phyloP scores from a whole-genome alignment of 2,113 vertebrate species.

The Neogobius melanostomus region DNA sequence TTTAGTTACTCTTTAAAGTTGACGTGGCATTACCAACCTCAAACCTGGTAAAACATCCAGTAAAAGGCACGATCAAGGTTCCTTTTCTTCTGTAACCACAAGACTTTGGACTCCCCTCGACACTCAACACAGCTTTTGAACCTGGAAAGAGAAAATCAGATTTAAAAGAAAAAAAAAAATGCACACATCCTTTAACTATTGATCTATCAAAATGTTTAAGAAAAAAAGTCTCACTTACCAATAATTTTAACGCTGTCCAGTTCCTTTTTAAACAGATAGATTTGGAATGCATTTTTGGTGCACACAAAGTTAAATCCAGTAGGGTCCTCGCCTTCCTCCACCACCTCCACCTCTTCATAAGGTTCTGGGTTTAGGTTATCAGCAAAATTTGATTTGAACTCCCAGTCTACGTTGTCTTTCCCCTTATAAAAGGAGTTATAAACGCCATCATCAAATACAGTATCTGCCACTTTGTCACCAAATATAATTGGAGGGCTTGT shows the following conservation, averaged over 20 bases:
- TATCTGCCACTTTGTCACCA: not conserved
- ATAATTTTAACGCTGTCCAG: conserved; percentile 46
- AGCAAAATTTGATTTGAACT: not conserved
- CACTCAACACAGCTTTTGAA: not conserved
- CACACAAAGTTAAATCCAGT: not conserved
- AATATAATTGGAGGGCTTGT: not conserved
- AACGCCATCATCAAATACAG: not conserved
- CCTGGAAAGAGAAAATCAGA: conserved; percentile 25
- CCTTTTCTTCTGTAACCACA: conserved; percentile 51
- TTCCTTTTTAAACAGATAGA: not conserved
- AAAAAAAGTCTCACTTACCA: conserved; percentile 42
- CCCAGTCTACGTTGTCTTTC: not conserved
- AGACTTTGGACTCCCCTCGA: not conserved
- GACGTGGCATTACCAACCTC: conserved; percentile 34
- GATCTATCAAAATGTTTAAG: too few relatives aligned
- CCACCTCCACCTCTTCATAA: too few relatives aligned
- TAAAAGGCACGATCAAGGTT: conserved; percentile 54
- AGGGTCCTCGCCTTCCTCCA: not conserved
- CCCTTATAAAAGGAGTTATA: not conserved
- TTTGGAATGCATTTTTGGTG: not conserved
- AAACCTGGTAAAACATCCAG: conserved; percentile 55
- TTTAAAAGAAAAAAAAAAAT: not conserved
- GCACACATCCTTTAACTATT: not conserved
- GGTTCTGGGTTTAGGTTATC: not conserved
- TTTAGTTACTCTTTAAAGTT: too few relatives aligned